Evolutionary conservation across 2,797 vertebrate genomes (phyloP).

Genomic region (Mormyrus hasselquistii): DNA sequence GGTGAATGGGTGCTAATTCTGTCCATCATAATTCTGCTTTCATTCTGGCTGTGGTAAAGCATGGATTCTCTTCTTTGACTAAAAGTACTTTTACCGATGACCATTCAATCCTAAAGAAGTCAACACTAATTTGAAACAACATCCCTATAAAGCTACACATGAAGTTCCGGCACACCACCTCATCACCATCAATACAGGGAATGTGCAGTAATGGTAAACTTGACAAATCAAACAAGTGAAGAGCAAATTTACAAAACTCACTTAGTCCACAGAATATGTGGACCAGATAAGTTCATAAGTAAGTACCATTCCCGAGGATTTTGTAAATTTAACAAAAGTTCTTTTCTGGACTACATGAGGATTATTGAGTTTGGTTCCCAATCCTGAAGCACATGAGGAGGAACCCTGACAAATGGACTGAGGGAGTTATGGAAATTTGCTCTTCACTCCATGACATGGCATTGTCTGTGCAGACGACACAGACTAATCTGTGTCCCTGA

Average conservation of each 20-base stretch:
- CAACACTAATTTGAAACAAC: not conserved
- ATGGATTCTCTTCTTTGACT: not conserved
- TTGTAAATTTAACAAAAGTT: not conserved
- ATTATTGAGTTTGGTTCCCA: not conserved
- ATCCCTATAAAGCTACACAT: not conserved
- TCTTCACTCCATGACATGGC: not conserved
- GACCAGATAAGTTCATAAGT: not conserved
- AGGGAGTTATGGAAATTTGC: not conserved
- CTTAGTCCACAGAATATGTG: not conserved
- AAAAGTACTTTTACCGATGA: not conserved
- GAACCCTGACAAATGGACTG: not conserved
- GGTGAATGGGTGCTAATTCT: not conserved
- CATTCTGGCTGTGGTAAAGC: not conserved
- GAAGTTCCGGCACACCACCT: not conserved
- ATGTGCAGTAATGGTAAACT: not conserved
- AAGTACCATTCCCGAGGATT: not conserved
- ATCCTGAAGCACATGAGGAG: not conserved
- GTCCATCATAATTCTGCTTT: not conserved
- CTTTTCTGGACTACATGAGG: not conserved
- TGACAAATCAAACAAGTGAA: not conserved
- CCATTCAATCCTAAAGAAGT: not conserved
- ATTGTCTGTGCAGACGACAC: not conserved
- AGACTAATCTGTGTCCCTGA: not conserved
- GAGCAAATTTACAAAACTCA: not conserved
- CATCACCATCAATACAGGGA: not conserved